Evolutionary conservation across 2,113 vertebrate species (phyloP).

Genomic region (Halcyon malimbica): DNA sequence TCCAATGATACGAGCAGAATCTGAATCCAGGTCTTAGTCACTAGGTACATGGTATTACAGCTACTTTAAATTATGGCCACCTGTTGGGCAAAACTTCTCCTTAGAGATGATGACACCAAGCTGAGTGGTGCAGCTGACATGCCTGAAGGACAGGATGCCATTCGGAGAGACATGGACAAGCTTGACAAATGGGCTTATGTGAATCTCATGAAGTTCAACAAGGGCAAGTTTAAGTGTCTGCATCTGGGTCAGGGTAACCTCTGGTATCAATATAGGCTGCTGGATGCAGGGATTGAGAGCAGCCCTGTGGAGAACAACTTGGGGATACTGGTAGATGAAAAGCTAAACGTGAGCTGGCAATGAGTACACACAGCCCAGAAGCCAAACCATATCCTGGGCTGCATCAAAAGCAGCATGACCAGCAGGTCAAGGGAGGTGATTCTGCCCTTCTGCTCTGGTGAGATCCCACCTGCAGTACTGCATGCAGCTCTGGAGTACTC

Average conservation of each 20-base stretch:
- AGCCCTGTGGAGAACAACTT: background rate
- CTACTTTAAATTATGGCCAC: background rate
- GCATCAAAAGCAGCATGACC: background rate
- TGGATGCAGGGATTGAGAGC: background rate
- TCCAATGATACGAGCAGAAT: background rate
- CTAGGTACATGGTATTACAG: background rate
- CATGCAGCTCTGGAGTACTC: background rate
- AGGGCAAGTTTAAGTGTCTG: background rate
- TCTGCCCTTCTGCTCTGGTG: background rate
- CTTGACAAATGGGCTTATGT: accelerated
- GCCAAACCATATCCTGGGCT: accelerated
- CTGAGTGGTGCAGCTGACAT: background rate
- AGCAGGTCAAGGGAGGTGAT: background rate
- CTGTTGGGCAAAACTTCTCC: background rate
- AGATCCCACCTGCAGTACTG: background rate
- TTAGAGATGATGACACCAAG: background rate
- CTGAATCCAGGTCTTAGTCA: background rate
- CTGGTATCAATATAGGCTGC: background rate
- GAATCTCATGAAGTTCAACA: background rate
- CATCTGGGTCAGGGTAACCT: accelerated
- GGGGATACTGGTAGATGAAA: background rate
- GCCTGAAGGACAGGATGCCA: accelerated
- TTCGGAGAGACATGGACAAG: background rate
- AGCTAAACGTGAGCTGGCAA: background rate
- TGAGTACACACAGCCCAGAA: accelerated